These are phyloP conservation scores for Dolichotis patagonum DNA, from an alignment of 2,113 vertebrate species.

Conservation along the genomic window DNA sequence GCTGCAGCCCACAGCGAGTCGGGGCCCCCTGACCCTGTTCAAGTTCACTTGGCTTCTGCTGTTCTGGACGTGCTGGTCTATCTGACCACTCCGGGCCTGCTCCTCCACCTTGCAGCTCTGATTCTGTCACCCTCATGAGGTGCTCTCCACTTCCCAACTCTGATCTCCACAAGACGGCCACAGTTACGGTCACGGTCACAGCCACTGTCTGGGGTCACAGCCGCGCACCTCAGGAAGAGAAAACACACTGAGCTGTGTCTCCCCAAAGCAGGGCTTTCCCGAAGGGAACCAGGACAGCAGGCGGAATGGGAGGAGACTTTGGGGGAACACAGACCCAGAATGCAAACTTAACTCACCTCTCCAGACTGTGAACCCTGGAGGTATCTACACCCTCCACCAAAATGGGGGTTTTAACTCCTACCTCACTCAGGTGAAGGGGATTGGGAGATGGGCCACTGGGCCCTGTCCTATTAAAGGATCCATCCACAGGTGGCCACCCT, in stretches of 20 bases:
- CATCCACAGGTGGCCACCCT: accelerated
- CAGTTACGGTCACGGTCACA: too few species aligned
- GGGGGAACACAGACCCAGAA: neutral
- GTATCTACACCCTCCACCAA: neutral
- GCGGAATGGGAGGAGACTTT: neutral
- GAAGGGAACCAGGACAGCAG: neutral
- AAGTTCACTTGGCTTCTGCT: neutral
- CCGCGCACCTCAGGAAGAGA: neutral
- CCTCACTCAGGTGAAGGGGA: neutral
- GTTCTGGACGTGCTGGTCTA: neutral
- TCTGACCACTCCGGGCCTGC: neutral
- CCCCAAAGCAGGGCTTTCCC: neutral
- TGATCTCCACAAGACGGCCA: neutral
- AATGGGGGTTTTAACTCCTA: neutral
- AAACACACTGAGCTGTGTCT: too few species aligned
- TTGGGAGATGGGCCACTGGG: neutral
- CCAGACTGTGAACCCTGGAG: neutral
- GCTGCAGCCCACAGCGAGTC: too few species aligned
- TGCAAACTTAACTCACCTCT: neutral
- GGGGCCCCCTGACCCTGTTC: accelerated
- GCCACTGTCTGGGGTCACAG: too few species aligned
- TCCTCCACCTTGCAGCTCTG: accelerated
- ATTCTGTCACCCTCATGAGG: neutral
- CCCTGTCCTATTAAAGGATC: neutral
- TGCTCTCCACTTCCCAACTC: neutral